Conservation (phyloP, 1,140 invertebrate genomes). For the Camponotus pennsylvanicus region DNA sequence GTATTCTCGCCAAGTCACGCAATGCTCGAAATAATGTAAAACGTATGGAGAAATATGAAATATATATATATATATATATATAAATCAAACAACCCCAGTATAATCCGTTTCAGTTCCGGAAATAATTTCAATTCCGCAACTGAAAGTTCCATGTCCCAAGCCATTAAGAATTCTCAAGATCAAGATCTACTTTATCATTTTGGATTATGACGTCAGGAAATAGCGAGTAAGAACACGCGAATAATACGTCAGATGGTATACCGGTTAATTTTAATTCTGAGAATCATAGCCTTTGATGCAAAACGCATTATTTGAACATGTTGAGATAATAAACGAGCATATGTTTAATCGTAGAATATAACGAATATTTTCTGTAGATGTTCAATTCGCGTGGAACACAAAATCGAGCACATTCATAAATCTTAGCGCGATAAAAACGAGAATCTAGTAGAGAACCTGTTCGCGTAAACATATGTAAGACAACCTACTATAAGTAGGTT, state of each 20-base stretch:
- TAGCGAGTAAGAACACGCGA: not conserved
- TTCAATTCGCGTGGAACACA: not conserved
- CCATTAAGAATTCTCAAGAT: not conserved
- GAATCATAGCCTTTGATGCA: not conserved
- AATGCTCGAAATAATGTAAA: not conserved
- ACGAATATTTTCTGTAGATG: not conserved
- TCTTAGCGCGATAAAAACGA: not conserved
- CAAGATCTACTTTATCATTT: not conserved
- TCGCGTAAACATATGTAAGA: not conserved
- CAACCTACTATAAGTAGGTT: conserved; percentile 10
- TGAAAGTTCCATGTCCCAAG: not conserved
- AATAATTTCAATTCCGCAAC: not conserved
- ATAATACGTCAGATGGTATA: not conserved
- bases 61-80: not conserved
- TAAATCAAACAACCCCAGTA: conserved; percentile 23
- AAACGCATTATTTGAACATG: not conserved
- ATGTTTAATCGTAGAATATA: not conserved
- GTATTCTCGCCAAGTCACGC: not conserved
- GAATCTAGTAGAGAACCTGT: not conserved
- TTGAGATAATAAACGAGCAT: not conserved
- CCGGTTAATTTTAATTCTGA: not conserved
- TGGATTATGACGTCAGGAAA: not conserved
- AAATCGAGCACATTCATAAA: conserved; percentile 1
- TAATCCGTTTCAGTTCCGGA: not conserved
- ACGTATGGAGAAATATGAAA: not conserved